Conservation (phyloP, 2,113 vertebrate genomes). For the Apistogramma diplotaenia region DNA sequence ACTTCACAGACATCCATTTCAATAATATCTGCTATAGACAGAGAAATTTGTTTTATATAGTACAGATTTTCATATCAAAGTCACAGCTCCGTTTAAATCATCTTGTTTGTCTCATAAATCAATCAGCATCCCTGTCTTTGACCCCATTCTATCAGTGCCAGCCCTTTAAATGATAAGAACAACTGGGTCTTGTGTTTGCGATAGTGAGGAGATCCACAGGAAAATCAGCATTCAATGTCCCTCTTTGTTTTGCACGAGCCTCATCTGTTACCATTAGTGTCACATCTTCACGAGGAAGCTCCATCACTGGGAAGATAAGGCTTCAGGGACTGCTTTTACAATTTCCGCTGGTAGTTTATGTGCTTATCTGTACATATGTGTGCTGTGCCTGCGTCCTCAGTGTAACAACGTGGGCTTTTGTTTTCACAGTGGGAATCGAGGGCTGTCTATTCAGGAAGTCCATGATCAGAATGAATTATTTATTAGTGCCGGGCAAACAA, state of each 20-base stretch:
- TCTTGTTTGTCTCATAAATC: slow-evolving; percentile 24
- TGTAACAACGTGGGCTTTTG: slow-evolving; percentile 69
- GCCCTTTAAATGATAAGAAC: slow-evolving; percentile 65
- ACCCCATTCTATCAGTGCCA: slow-evolving; percentile 35
- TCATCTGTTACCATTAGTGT: slow-evolving; percentile 72
- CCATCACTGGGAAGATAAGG: slow-evolving; percentile 61
- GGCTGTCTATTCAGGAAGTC: slow-evolving; percentile 44
- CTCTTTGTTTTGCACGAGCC: slow-evolving; percentile 72
- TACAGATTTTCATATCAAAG: slow-evolving; percentile 3
- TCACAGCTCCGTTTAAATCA: not conserved
- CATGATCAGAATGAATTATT: slow-evolving; percentile 40
- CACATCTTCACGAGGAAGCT: slow-evolving; percentile 65
- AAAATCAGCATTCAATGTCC: slow-evolving; percentile 69
- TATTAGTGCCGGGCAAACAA: slow-evolving; percentile 11
- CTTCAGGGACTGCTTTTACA: slow-evolving; percentile 40
- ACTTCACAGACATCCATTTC: slow-evolving; percentile 23
- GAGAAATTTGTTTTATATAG: not conserved
- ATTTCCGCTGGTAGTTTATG: slow-evolving; percentile 44
- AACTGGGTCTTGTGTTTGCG: slow-evolving; percentile 68
- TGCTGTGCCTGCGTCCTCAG: slow-evolving; percentile 59
- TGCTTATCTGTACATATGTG: slow-evolving; percentile 57
- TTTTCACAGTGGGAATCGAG: slow-evolving; percentile 62
- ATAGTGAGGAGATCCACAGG: slow-evolving; percentile 47
- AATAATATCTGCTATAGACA: not conserved
- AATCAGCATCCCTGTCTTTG: slow-evolving; percentile 29